Conservation (phyloP, 2,797 vertebrate genomes). For the Percopsis omiscomaycus region DNA sequence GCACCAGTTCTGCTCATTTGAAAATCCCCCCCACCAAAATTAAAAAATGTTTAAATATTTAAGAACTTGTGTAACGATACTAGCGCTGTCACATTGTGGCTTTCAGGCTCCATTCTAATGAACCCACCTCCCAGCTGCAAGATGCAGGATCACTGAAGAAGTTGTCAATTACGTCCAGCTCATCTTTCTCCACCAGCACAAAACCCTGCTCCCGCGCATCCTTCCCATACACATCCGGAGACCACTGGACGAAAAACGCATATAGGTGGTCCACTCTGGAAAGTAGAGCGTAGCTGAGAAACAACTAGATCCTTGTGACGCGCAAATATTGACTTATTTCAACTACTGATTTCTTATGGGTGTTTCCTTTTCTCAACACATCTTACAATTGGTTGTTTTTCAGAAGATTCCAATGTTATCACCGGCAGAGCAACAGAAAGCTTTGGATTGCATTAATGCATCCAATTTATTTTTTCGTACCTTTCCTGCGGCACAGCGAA, state of each 20-base stretch:
- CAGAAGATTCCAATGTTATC: no score
- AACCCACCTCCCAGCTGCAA: slow-evolving; percentile 95
- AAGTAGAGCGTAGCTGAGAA: slow-evolving; percentile 9
- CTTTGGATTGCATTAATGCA: background rate
- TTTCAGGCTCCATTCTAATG: background rate
- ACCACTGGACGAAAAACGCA: slow-evolving; percentile 97
- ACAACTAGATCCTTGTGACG: background rate
- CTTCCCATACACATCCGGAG: slow-evolving; percentile 95
- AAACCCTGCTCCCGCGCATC: slow-evolving; percentile 97
- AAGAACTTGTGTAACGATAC: no score
- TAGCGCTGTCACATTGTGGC: background rate
- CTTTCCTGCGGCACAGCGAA: slow-evolving; percentile 97
- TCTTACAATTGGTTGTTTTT: no score
- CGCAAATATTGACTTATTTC: background rate
- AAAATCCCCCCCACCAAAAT: background rate
- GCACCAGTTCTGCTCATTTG: background rate
- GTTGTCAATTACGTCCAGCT: slow-evolving; percentile 97
- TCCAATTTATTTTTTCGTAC: slow-evolving; percentile 64
- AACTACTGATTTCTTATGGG: background rate
- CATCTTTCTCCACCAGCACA: slow-evolving; percentile 95
- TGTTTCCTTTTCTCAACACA: background rate
- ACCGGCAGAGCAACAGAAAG: no score
- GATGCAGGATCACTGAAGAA: slow-evolving; percentile 95
- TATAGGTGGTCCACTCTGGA: slow-evolving; percentile 94
- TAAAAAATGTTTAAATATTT: background rate